Base-by-base conservation (phyloP, 2,888 invertebrate species). In the Serripes groenlandicus region DNA sequence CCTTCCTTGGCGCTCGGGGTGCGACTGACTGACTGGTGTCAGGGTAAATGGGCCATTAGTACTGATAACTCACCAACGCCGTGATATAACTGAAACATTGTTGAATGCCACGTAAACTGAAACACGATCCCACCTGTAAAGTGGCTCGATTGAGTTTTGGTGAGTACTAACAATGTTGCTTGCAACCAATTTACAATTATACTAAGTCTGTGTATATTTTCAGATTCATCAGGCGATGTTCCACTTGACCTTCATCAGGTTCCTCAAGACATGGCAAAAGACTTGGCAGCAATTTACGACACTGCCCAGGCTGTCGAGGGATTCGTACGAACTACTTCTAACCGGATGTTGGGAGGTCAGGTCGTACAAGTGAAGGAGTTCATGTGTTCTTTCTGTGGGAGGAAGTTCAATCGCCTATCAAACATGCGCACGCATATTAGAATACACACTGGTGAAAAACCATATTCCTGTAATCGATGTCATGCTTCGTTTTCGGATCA, bases 351-450 rank as follows among this genome's bases (percentile, higher is more conserved):
- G 18, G 62, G 11, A 18, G 62, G 34, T 34, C 5, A 62, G n/a
- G 34, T 62, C 3, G n/a, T 62, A 34, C 34, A 62, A 62, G 28
- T 62, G 21, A 62, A 62, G 62, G 62, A 62, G n/a, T 62, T 34
- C n/a, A 28, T 21, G 15, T 62, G 62, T 34, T 62, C 34, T 32
- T 62, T 34, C 34, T 34, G 62, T 34, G 62, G 62, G 9, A 15
- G 34, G 34, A 30, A 62, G 34, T 62, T 62, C 30, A 28, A 34
- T 34, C 32, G 30, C 7, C 11, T 34, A 15, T 34, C n/a, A 18
- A 70, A 70, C 52, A 70, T 70, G 70, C 52, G 70, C 30, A 70
- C 49, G 26, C 70, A 70, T 30, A 26, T 70, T n/a, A 42, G 70
- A 5, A 62, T 34, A 15, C 62, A 62, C 34, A 62, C 62, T 18